Percentiles rank a stretch among this genome's conserved stretches.
phyloP scores from a whole-genome alignment of 2,113 vertebrate species.

The Indicator maculatus region DNA sequence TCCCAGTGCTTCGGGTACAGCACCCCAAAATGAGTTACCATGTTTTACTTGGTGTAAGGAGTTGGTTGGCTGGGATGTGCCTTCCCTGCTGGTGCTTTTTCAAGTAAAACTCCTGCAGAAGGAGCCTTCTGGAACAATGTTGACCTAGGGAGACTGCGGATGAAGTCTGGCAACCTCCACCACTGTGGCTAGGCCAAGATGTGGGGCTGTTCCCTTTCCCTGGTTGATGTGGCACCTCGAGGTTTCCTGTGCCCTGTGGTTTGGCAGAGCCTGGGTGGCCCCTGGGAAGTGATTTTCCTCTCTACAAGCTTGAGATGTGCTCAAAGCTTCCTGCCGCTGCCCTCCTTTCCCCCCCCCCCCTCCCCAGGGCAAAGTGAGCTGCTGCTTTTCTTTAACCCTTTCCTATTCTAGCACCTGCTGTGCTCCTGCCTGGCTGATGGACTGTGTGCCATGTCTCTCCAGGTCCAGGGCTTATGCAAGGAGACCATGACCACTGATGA shows the following conservation, averaged over 20 bases:
- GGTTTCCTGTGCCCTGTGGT: background rate
- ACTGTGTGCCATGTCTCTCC: background rate
- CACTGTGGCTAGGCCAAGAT: rapidly evolving
- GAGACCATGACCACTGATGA: constrained; percentile 90
- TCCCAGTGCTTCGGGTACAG: background rate
- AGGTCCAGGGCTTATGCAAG: constrained; percentile 25
- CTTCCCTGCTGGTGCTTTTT: background rate
- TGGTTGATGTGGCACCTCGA: rapidly evolving
- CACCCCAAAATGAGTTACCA: background rate
- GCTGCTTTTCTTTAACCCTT: background rate
- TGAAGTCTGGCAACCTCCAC: background rate
- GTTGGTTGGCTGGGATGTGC: rapidly evolving
- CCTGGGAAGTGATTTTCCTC: background rate
- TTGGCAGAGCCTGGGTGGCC: background rate
- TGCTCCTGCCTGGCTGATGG: background rate
- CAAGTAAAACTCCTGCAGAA: background rate
- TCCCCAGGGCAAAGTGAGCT: background rate
- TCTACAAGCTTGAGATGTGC: background rate
- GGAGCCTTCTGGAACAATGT: background rate
- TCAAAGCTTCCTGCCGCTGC: background rate
- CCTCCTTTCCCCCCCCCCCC: background rate
- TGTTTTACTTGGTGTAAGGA: background rate
- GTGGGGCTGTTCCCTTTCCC: background rate
- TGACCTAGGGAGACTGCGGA: background rate
- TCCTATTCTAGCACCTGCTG: background rate